phyloP scores from a whole-genome alignment of 2,797 vertebrate species.

The Nyctibius grandis region DNA sequence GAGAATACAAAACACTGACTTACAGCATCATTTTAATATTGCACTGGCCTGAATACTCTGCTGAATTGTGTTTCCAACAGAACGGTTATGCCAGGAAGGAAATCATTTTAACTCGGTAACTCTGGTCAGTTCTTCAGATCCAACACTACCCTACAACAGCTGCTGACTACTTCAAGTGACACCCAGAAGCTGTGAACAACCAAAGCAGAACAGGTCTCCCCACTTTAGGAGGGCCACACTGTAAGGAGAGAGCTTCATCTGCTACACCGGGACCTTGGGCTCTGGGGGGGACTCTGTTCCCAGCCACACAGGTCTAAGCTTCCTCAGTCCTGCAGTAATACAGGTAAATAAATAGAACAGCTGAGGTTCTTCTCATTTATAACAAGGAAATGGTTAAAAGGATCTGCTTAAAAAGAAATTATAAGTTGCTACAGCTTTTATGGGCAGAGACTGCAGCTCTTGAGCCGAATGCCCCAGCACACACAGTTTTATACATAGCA shows the following conservation, averaged over 20 bases:
- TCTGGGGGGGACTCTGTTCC: background rate
- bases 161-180: background rate
- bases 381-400: background rate
- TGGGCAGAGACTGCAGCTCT: background rate
- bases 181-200: background rate
- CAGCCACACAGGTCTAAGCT: background rate
- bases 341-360: background rate
- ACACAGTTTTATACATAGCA: background rate
- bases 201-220: background rate
- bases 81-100: background rate
- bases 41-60: background rate
- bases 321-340: background rate
- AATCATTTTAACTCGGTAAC: background rate
- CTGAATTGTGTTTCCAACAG: background rate
- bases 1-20: background rate
- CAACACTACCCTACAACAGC: background rate
- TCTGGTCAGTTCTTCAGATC: background rate
- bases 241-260: background rate
- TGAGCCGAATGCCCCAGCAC: background rate
- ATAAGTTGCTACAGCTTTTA: background rate
- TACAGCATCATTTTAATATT: background rate
- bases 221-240: background rate
- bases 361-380: background rate
- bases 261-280: fast-evolving
- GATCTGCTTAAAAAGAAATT: background rate